A percentile compares a stretch with the other conserved stretches of the same genome.
Evolutionary conservation across 2,113 vertebrate genomes (phyloP).

Genomic region (Misgurnus anguillicaudatus): DNA sequence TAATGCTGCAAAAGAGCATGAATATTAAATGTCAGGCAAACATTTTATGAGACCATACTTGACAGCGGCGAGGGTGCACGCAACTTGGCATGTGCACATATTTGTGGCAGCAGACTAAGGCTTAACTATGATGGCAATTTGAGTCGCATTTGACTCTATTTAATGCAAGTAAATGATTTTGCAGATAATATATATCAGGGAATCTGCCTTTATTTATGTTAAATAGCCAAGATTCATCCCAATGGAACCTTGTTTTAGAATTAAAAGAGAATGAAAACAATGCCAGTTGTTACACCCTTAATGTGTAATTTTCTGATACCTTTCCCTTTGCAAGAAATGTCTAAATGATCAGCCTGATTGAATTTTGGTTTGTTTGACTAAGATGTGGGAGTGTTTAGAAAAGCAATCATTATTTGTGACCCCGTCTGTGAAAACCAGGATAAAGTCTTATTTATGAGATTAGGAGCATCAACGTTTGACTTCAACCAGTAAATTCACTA

Average conservation of each 20-base stretch:
- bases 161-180: background rate
- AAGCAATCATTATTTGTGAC: background rate
- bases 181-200: background rate
- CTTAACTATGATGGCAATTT: conserved; percentile 24
- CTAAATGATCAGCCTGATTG: too few relatives aligned
- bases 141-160: conserved; percentile 12
- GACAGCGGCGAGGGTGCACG: conserved; percentile 16
- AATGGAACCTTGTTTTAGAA: background rate
- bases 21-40: conserved; percentile 32
- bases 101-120: conserved; percentile 19
- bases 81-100: conserved; percentile 25
- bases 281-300: background rate
- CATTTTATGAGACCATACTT: conserved; percentile 32
- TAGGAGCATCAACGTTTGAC: too few relatives aligned
- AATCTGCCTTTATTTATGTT: background rate
- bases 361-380: too few relatives aligned
- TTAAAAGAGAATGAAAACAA: background rate
- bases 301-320: too few relatives aligned
- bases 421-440: too few relatives aligned
- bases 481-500: too few relatives aligned
- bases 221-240: background rate
- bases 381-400: background rate
- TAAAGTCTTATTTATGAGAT: too few relatives aligned
- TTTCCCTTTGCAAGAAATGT: too few relatives aligned
- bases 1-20: background rate